These are phyloP conservation scores for Macquaria australasica DNA, from an alignment of 2,113 vertebrate species.

Conservation along the genomic window DNA sequence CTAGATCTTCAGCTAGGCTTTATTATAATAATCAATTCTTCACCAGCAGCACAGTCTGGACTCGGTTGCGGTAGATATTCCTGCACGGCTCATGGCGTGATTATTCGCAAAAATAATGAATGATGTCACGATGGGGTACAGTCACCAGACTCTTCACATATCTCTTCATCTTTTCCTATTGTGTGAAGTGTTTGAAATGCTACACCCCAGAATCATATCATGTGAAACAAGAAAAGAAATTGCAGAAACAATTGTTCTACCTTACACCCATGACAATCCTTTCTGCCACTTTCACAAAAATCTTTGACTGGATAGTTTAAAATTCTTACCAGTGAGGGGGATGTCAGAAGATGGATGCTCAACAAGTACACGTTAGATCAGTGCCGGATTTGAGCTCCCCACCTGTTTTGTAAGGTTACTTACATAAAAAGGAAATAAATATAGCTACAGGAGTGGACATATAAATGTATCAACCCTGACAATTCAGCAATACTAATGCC, in stretches of 20 bases:
- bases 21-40: not conserved
- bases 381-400: conserved; percentile 1
- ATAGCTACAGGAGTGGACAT: not conserved
- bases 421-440: not conserved
- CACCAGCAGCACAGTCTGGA: conserved; percentile 1
- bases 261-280: not conserved
- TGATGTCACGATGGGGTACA: not conserved
- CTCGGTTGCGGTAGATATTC: not conserved
- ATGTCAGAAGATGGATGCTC: conserved; percentile 23
- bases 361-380: conserved; percentile 16
- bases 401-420: conserved; percentile 5
- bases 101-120: not conserved
- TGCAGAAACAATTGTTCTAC: not conserved
- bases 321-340: conserved; percentile 5
- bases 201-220: not conserved
- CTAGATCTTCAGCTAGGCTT: conserved; percentile 29
- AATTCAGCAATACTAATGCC: not conserved
- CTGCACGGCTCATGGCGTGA: conserved; percentile 2
- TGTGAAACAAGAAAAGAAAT: not conserved
- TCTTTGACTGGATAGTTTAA: not conserved
- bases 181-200: not conserved
- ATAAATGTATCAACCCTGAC: not conserved
- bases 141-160: not conserved
- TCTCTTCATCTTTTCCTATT: not conserved
- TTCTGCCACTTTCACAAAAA: not conserved